A percentile compares a stretch with the other conserved stretches of the same genome.
Evolutionary conservation across 2,888 invertebrate genomes (phyloP).

Genomic region (Globia sparganii): DNA sequence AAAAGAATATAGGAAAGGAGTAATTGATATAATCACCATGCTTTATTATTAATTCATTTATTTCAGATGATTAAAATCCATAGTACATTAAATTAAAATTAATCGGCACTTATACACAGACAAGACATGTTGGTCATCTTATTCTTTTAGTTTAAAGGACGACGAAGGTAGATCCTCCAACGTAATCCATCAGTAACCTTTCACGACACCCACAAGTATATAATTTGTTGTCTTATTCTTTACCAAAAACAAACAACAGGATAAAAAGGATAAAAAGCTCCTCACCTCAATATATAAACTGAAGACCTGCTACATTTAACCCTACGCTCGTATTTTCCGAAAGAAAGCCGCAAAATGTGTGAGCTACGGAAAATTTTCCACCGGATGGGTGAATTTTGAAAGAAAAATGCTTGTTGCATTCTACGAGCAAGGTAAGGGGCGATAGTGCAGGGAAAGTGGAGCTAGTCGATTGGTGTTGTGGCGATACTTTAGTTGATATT

Average conservation of each 20-base stretch:
- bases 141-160: background rate
- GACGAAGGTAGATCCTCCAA: background rate
- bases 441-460: slow-evolving; percentile 49
- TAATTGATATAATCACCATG: background rate
- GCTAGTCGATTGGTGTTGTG: slow-evolving; percentile 38
- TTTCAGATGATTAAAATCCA: too few species aligned
- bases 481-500: slow-evolving; percentile 3
- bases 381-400: slow-evolving; percentile 69
- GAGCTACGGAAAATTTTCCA: slow-evolving; percentile 65
- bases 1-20: background rate
- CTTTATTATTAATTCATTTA: too few species aligned
- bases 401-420: slow-evolving; percentile 74
- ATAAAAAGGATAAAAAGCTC: slow-evolving; percentile 7
- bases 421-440: slow-evolving; percentile 58
- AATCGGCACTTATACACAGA: too few species aligned
- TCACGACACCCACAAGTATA: background rate
- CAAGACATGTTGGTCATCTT: background rate
- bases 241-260: slow-evolving; percentile 8
- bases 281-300: slow-evolving; percentile 38
- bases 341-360: slow-evolving; percentile 68
- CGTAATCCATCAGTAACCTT: background rate
- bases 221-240: background rate
- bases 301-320: slow-evolving; percentile 55
- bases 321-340: slow-evolving; percentile 57
- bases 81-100: too few species aligned